A percentile compares a stretch with the other conserved stretches of the same genome.
Evolutionary conservation across 2,888 invertebrate genomes (phyloP).

Genomic region (Plutella xylostella): DNA sequence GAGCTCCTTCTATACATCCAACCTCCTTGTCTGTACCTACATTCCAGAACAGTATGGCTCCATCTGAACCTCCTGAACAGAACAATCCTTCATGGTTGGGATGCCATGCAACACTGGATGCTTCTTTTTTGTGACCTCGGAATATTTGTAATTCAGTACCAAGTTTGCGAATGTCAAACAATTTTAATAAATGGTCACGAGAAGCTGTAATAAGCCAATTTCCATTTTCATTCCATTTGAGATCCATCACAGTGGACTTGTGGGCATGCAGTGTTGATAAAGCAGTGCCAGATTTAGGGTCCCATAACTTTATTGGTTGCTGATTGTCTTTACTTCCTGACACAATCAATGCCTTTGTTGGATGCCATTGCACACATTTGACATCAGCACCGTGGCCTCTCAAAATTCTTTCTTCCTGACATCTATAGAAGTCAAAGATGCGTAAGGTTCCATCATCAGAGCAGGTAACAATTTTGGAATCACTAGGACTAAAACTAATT

Average conservation of each 20-base stretch:
- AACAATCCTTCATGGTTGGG: constrained; percentile 97
- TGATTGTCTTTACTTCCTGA: constrained; percentile 99
- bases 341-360: constrained; percentile 94
- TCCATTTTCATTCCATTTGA: constrained; percentile 99
- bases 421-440: constrained; percentile 98
- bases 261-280: constrained; percentile 98
- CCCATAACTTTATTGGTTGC: constrained; percentile 99
- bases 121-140: constrained; percentile 99
- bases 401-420: constrained; percentile 94
- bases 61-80: constrained; percentile 98
- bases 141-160: constrained; percentile 97
- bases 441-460: constrained; percentile 99
- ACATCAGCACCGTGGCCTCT: constrained; percentile 98
- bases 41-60: constrained; percentile 98
- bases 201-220: constrained; percentile 99
- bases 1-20: constrained; percentile 97
- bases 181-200: constrained; percentile 94
- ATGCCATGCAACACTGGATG: constrained; percentile 97
- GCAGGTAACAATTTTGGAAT: constrained; percentile 98
- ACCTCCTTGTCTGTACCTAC: constrained; percentile 99
- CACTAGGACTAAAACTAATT: constrained; percentile 99
- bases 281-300: constrained; percentile 95
- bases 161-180: constrained; percentile 97
- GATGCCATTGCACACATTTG: constrained; percentile 99
- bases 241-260: constrained; percentile 99